A percentile compares a stretch with the other conserved stretches of the same genome.
phyloP scores from a whole-genome alignment of 2,113 vertebrate genomes.

The Menidia beryllina region DNA sequence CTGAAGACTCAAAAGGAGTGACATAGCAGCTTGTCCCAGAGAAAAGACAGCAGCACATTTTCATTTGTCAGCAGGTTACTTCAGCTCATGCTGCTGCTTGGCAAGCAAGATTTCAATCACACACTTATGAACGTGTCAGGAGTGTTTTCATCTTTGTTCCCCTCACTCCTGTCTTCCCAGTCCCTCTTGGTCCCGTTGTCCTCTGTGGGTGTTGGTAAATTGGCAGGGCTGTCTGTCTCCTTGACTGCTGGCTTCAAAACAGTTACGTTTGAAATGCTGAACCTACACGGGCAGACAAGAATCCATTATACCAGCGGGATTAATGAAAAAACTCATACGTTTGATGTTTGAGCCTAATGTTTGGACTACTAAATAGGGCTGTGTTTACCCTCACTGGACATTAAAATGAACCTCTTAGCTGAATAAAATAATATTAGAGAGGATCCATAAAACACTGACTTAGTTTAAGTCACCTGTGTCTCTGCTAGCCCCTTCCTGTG shows the following conservation, averaged over 20 bases:
- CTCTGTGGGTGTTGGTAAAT: constrained; percentile 61
- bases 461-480: neutral
- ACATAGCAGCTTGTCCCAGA: constrained; percentile 35
- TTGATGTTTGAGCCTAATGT: constrained; percentile 29
- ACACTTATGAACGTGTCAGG: constrained; percentile 51
- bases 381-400: constrained; percentile 10
- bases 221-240: constrained; percentile 55
- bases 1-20: constrained; percentile 57
- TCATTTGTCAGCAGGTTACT: constrained; percentile 67
- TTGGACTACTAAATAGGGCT: neutral
- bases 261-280: constrained; percentile 47
- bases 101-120: constrained; percentile 70
- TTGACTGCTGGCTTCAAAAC: constrained; percentile 30
- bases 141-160: constrained; percentile 48
- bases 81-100: constrained; percentile 41
- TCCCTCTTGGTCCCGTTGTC: constrained; percentile 43
- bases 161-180: constrained; percentile 21
- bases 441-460: neutral
- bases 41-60: constrained; percentile 48
- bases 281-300: constrained; percentile 37
- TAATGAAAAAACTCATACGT: constrained; percentile 1
- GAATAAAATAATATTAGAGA: neutral
- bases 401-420: constrained; percentile 15
- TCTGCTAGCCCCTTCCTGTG: neutral
- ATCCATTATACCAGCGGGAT: constrained; percentile 6